A percentile compares a stretch with the other conserved stretches of the same genome.
These are phyloP conservation scores for Aphaenogaster floridana DNA, from an alignment of 1,140 invertebrate genomes.

Conservation along the genomic window DNA sequence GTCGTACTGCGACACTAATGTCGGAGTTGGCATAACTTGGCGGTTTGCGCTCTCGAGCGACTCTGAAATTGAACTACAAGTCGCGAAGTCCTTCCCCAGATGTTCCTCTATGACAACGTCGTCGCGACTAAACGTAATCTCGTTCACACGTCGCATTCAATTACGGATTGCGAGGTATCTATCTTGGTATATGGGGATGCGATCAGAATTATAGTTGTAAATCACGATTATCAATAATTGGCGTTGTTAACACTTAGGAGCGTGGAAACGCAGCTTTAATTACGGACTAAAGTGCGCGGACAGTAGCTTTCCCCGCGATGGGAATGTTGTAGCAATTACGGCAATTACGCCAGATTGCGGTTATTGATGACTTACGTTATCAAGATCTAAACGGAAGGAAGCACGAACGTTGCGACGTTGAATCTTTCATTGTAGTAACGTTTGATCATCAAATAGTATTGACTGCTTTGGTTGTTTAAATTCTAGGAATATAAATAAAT, in stretches of 20 bases:
- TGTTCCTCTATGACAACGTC: not conserved
- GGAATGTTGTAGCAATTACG: slow-evolving; percentile 45
- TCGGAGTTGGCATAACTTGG: slow-evolving; percentile 79
- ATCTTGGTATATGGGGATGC: not conserved
- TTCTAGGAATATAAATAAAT: not conserved
- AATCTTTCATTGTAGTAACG: not conserved
- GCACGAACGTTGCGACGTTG: not conserved
- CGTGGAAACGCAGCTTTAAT: slow-evolving; percentile 49
- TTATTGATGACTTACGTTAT: slow-evolving; percentile 48
- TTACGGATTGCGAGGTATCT: not conserved
- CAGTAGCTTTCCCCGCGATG: slow-evolving; percentile 42
- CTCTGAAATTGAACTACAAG: slow-evolving; percentile 62
- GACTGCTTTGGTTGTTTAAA: not conserved
- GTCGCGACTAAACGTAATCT: not conserved
- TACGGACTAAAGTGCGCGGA: not conserved
- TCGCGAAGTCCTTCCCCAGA: slow-evolving; percentile 33
- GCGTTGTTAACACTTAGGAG: slow-evolving; percentile 36
- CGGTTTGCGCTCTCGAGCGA: slow-evolving; percentile 64
- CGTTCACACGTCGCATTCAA: slow-evolving; percentile 5
- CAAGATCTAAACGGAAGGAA: slow-evolving; percentile 39
- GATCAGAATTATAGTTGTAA: slow-evolving; percentile 23
- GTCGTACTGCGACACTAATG: slow-evolving; percentile 82
- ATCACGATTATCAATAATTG: slow-evolving; percentile 38
- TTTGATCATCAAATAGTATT: not conserved
- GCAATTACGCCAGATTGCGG: slow-evolving; percentile 26